Base-by-base conservation (phyloP, 2,113 vertebrate species). In the Bos taurus region DNA sequence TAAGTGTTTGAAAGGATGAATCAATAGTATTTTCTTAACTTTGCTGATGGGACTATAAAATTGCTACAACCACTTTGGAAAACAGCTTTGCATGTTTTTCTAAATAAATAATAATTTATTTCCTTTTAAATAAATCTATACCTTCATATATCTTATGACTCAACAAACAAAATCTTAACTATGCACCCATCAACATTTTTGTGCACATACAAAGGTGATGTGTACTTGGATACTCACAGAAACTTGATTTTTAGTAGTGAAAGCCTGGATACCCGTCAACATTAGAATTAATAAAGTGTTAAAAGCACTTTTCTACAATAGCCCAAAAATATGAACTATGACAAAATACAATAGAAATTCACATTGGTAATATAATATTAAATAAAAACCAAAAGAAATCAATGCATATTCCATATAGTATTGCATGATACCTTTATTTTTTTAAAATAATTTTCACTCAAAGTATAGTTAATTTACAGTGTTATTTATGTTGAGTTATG, bases 141-240 rank as follows among this genome's bases (percentile, higher is more conserved):
- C 19, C 5, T 54, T 92, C 56, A 9, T 57, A 40, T 40, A 54
- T 64, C 30, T 25, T 94, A 17, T 19, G 15, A 56, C 40, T 74
- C 50, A 57, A 64, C 14, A 59, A 52, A 57, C 19, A 11, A 1
- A 57, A 2, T 52, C 21, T 82, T 59, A 64, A 25, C 52, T 67
- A 83, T 36, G 25, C 4, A n/a, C 62, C 16, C 26, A n/a, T 26
- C 43, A 74, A 48, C 54, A 90, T 10, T 59, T 52, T 50, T 43
- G n/a, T 13, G 43, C 26, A 71, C 0, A 0, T 10, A 54, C 7
- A 28, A 28, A 78, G 15, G 33, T 36, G 15, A 48, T 8, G 1
- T 78, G 8, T 48, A 17, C 0, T 10, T 14, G 11, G 46, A 52
- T 19, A 43, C 26, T 50, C 91, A 40, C 1, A 12, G 46, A 3